Conservation (phyloP, 2,888 invertebrate species). For the Phalera bucephala region DNA sequence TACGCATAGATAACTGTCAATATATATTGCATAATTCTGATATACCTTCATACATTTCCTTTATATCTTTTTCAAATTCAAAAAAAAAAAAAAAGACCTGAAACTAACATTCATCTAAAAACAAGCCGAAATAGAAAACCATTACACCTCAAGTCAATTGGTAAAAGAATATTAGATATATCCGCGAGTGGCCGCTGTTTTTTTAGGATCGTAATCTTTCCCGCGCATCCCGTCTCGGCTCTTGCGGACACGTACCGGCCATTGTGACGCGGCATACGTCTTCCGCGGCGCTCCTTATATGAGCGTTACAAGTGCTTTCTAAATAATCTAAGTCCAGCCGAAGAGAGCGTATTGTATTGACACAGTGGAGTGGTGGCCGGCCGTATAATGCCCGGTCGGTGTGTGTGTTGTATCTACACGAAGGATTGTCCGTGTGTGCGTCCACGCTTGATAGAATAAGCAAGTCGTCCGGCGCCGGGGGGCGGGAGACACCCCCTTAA, state of each 20-base stretch:
- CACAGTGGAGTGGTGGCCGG: slow-evolving; percentile 83
- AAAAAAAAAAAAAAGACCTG: too few relatives aligned
- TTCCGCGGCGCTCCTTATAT: slow-evolving; percentile 82
- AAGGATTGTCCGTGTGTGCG: slow-evolving; percentile 56
- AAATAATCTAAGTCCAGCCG: slow-evolving; percentile 84
- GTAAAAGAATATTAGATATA: slow-evolving; percentile 70
- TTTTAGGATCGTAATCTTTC: slow-evolving; percentile 82
- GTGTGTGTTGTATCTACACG: slow-evolving; percentile 59
- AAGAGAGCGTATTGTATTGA: slow-evolving; percentile 84
- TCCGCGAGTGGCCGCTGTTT: slow-evolving; percentile 74
- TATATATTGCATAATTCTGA: too few relatives aligned
- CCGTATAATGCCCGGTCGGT: slow-evolving; percentile 71
- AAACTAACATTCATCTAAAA: too few relatives aligned
- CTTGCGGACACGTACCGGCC: slow-evolving; percentile 78
- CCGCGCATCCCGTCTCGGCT: slow-evolving; percentile 71
- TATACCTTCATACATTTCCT: too few relatives aligned
- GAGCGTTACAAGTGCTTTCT: slow-evolving; percentile 84
- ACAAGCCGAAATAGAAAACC: slow-evolving; percentile 43
- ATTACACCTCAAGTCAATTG: slow-evolving; percentile 61
- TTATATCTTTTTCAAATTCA: too few relatives aligned
- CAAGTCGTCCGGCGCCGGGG: slow-evolving; percentile 77
- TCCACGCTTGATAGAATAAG: slow-evolving; percentile 83
- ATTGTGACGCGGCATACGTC: slow-evolving; percentile 80
- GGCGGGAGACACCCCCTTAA: slow-evolving; percentile 59
- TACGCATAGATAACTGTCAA: too few relatives aligned